phyloP scores from a whole-genome alignment of 2,113 vertebrate species.

The Cyanistes caeruleus region DNA sequence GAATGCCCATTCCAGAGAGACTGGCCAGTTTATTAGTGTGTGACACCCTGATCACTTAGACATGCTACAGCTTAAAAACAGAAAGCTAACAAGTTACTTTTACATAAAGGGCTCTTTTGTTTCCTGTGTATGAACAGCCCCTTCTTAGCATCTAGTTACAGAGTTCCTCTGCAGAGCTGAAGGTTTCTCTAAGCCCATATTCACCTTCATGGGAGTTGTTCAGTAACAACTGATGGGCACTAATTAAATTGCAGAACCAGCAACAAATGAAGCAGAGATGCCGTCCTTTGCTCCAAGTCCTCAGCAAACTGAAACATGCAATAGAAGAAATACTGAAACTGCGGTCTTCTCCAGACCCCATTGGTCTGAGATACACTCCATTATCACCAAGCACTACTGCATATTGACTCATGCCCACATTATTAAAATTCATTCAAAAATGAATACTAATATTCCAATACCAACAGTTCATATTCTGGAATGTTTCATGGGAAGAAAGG shows the following conservation, averaged over 20 bases:
- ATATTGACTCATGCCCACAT: background rate
- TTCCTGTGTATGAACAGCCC: background rate
- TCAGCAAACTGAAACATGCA: background rate
- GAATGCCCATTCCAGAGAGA: background rate
- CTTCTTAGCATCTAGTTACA: conserved; percentile 27
- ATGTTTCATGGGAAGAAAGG: background rate
- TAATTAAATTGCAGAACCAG: conserved; percentile 25
- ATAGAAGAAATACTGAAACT: background rate
- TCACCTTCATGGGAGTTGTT: conserved; percentile 29
- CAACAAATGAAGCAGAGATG: background rate
- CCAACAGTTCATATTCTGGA: background rate
- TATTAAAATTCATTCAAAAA: background rate
- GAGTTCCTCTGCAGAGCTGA: background rate
- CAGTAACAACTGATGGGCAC: background rate
- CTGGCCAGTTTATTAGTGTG: conserved; percentile 23
- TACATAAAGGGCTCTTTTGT: conserved; percentile 31
- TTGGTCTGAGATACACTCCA: background rate
- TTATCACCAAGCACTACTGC: background rate
- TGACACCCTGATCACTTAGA: conserved; percentile 2
- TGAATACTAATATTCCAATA: background rate
- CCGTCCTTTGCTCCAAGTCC: background rate
- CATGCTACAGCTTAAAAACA: conserved; percentile 33
- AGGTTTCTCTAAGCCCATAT: background rate
- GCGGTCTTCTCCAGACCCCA: fast-evolving
- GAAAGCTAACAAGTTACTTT: conserved; percentile 63